These are phyloP conservation scores for Formica aserva DNA, from an alignment of 2,888 invertebrate genomes.

Conservation along the genomic window DNA sequence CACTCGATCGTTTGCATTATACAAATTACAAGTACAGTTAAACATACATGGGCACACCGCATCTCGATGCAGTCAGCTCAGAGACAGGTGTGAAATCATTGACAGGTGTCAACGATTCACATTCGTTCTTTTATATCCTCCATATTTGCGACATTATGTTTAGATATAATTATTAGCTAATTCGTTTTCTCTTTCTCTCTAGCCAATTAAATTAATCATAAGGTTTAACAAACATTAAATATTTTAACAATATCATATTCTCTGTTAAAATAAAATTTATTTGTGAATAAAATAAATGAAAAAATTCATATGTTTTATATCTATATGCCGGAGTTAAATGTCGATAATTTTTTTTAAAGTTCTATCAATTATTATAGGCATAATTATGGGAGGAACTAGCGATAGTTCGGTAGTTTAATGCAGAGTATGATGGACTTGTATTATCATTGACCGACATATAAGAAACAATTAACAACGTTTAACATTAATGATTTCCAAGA, in stretches of 20 bases:
- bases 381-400: background rate
- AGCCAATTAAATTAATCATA: background rate
- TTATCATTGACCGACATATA: no score
- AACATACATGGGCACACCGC: background rate
- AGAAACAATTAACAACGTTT: slow-evolving; percentile 54
- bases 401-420: background rate
- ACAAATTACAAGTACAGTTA: background rate
- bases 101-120: background rate
- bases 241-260: background rate
- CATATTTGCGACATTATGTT: background rate
- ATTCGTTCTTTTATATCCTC: background rate
- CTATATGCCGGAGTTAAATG: background rate
- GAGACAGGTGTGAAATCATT: slow-evolving; percentile 3
- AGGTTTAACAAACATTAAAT: background rate
- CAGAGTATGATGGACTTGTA: background rate
- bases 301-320: background rate
- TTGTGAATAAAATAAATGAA: background rate
- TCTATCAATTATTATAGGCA: background rate
- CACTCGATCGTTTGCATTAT: background rate
- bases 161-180: background rate
- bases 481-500: slow-evolving; percentile 56
- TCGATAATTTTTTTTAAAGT: background rate
- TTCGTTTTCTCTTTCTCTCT: background rate
- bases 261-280: background rate
- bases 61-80: background rate